phyloP scores from a whole-genome alignment of 2,797 vertebrate genomes.

The Ispidina lecontei region DNA sequence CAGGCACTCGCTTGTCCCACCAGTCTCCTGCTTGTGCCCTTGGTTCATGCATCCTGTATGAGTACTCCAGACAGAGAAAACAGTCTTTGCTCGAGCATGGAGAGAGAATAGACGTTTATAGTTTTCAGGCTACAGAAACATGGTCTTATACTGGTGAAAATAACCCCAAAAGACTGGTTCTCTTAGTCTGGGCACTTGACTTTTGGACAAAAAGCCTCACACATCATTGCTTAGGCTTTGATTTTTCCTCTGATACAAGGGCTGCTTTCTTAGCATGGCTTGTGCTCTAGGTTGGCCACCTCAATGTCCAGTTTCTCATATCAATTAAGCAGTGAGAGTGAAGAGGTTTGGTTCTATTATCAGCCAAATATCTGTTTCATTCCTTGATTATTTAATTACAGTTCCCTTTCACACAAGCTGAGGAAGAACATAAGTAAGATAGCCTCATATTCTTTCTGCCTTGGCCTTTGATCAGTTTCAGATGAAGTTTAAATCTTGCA shows the following conservation, averaged over 20 bases:
- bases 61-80: neutral
- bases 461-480: accelerated
- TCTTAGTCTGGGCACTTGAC: neutral
- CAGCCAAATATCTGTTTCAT: neutral
- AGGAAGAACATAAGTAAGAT: neutral
- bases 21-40: accelerated
- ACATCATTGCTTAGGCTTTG: neutral
- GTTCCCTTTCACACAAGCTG: neutral
- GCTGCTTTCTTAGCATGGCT: neutral
- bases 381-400: neutral
- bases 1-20: neutral
- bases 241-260: neutral
- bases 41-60: neutral
- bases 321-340: neutral
- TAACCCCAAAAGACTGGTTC: neutral
- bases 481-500: neutral
- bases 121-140: neutral
- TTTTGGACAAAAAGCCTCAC: neutral
- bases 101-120: neutral
- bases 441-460: neutral
- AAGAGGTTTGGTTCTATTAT: neutral
- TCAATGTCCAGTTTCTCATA: neutral
- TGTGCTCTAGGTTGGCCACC: neutral
- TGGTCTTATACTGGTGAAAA: neutral
- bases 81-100: neutral